A percentile compares a stretch with the other conserved stretches of the same genome.
These are phyloP conservation scores for Pristionchus arcanus DNA, from an alignment of 2,888 invertebrate species.

Conservation along the genomic window DNA sequence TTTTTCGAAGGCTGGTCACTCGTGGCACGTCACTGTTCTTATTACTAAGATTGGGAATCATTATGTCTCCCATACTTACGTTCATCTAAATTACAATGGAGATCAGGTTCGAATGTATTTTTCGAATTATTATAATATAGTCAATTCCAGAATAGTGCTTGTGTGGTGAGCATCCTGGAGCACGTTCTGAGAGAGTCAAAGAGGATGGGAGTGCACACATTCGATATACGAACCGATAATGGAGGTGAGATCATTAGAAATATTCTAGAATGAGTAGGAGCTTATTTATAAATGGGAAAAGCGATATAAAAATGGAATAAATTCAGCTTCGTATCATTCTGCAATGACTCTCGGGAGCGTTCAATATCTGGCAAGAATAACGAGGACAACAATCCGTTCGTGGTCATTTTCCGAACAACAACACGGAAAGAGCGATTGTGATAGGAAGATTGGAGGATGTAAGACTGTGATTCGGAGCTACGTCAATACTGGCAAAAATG, in stretches of 20 bases:
- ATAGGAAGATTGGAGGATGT: neutral
- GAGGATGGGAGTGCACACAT: neutral
- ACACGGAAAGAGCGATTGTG: neutral
- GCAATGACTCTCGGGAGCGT: neutral
- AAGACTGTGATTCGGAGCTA: neutral
- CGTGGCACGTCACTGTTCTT: neutral
- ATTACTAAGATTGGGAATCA: neutral
- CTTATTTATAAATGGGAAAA: too few relatives aligned
- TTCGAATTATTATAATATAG: neutral
- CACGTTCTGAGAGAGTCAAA: neutral
- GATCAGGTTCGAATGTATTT: neutral
- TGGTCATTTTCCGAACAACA: neutral
- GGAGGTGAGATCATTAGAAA: neutral
- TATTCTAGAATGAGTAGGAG: neutral
- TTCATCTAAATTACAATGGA: neutral
- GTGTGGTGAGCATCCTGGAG: neutral
- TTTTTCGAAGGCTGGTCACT: neutral
- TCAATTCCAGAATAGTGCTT: neutral
- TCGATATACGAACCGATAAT: neutral
- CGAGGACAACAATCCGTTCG: neutral
- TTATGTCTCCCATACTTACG: neutral
- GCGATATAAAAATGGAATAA: too few relatives aligned
- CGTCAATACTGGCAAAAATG: neutral
- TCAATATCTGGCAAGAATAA: neutral
- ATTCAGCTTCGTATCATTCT: neutral